These are phyloP conservation scores for Cantharis rufa DNA, from an alignment of 2,888 invertebrate species.

Conservation along the genomic window DNA sequence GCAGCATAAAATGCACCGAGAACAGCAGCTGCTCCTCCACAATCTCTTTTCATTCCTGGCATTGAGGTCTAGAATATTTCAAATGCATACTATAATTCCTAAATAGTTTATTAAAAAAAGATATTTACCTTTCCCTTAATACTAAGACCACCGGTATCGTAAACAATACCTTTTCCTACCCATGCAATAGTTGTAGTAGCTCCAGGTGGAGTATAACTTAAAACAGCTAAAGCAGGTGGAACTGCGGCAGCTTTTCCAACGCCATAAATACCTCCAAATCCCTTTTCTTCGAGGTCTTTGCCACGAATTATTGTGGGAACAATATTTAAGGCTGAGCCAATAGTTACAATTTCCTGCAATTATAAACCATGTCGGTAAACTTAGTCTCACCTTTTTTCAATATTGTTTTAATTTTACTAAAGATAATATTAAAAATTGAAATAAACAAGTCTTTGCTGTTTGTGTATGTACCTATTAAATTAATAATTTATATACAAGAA, in stretches of 20 bases:
- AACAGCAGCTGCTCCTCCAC: constrained; percentile 91
- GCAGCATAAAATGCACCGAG: constrained; percentile 81
- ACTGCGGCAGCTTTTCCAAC: constrained; percentile 78
- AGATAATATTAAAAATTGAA: no score
- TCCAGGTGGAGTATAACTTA: constrained; percentile 66
- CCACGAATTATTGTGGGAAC: constrained; percentile 75
- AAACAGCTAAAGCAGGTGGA: constrained; percentile 68
- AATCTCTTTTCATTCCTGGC: constrained; percentile 93
- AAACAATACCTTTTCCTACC: constrained; percentile 94
- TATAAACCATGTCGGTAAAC: background rate
- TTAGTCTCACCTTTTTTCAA: background rate
- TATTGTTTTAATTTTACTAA: no score
- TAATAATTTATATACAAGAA: no score
- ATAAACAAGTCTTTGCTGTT: no score
- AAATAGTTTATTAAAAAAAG: background rate
- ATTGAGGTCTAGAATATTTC: constrained; percentile 66
- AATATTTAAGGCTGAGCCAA: constrained; percentile 69
- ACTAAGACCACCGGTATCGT: constrained; percentile 91
- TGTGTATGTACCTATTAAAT: no score
- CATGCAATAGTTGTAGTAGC: constrained; percentile 74
- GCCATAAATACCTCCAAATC: constrained; percentile 87
- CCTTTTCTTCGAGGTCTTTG: constrained; percentile 72
- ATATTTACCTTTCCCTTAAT: constrained; percentile 79
- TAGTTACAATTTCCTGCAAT: constrained; percentile 66
- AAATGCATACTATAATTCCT: constrained; percentile 2